phyloP scores from a whole-genome alignment of 2,888 invertebrate species.

The Phoenoteleia sp. region DNA sequence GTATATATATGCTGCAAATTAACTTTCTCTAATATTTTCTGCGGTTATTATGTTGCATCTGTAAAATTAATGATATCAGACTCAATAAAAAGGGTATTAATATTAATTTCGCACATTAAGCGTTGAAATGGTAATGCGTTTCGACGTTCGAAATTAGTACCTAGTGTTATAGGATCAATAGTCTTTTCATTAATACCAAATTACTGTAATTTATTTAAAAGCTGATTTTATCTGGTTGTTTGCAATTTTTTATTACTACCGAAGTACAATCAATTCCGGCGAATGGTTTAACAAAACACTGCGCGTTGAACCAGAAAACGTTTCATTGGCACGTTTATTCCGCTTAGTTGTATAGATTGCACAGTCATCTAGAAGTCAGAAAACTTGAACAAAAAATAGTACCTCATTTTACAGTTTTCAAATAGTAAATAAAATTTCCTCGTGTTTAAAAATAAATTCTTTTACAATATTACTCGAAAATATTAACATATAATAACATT shows the following conservation, averaged over 20 bases:
- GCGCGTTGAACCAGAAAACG: neutral
- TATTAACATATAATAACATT: too few species aligned
- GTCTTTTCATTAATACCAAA: neutral
- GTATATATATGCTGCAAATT: slow-evolving; percentile 38
- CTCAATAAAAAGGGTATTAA: neutral
- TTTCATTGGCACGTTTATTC: neutral
- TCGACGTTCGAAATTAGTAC: neutral
- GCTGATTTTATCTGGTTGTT: neutral
- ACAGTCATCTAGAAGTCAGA: too few species aligned
- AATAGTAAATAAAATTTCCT: too few species aligned
- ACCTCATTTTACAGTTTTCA: too few species aligned
- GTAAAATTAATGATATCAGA: slow-evolving; percentile 10
- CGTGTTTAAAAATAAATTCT: too few species aligned
- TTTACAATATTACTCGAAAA: too few species aligned
- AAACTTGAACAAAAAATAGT: too few species aligned
- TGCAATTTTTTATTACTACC: neutral
- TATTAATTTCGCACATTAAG: neutral
- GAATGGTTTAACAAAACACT: neutral
- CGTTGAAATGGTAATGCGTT: neutral
- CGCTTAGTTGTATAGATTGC: too few species aligned
- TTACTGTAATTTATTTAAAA: neutral
- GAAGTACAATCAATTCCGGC: neutral
- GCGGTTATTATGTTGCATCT: neutral
- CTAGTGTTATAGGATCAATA: neutral
- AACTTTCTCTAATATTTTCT: slow-evolving; percentile 59